Conservation (phyloP, 2,797 vertebrate genomes). For the Urosaurus nigricauda region DNA sequence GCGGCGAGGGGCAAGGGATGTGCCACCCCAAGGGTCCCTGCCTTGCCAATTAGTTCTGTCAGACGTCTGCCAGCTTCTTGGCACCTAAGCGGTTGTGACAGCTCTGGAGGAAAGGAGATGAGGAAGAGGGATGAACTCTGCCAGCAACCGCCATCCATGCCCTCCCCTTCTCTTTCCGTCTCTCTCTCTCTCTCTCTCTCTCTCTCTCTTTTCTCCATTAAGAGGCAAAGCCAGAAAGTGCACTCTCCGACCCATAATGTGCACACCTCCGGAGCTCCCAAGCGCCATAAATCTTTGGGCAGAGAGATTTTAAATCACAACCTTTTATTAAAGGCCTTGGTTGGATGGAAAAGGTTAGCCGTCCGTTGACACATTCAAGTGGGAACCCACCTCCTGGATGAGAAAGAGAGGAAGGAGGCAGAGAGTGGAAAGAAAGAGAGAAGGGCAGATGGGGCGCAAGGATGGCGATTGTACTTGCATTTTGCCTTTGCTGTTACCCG, state of each 20-base stretch:
- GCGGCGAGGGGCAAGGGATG: neutral
- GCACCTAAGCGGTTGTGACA: neutral
- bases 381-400: no score
- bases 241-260: neutral
- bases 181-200: neutral
- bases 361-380: neutral
- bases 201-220: neutral
- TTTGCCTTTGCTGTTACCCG: no score
- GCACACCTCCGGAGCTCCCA: neutral
- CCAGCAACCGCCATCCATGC: neutral
- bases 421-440: no score
- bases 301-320: neutral
- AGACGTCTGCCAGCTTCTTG: neutral
- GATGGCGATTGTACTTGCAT: no score
- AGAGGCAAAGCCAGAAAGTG: neutral
- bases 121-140: neutral
- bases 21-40: neutral
- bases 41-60: slow-evolving; percentile 32
- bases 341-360: neutral
- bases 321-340: neutral
- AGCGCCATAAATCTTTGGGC: neutral
- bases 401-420: no score
- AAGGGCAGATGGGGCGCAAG: no score
- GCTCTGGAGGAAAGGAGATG: neutral
- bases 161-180: neutral